These are phyloP conservation scores for Accipiter superciliosus DNA, from an alignment of 2,797 vertebrate species.

Conservation along the genomic window DNA sequence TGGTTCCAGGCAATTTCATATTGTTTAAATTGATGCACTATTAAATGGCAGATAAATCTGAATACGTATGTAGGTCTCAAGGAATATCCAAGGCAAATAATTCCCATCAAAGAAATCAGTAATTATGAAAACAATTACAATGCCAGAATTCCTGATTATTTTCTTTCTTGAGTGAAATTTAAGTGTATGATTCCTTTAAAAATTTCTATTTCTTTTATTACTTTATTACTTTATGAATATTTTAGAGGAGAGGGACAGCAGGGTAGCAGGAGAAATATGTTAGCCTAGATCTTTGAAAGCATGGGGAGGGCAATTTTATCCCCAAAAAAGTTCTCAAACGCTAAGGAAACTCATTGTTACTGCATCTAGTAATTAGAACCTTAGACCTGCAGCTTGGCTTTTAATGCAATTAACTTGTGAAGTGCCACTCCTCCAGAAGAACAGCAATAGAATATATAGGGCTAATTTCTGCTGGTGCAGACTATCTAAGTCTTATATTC, in stretches of 20 bases:
- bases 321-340: neutral
- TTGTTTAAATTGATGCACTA: neutral
- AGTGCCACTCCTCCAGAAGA: neutral
- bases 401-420: neutral
- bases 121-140: neutral
- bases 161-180: neutral
- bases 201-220: neutral
- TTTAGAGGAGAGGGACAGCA: neutral
- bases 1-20: neutral
- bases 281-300: neutral
- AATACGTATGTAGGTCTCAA: neutral
- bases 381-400: neutral
- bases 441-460: neutral
- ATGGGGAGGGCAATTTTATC: neutral
- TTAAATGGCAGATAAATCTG: neutral
- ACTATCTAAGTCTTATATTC: neutral
- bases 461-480: neutral
- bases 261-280: neutral
- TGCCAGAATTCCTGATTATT: neutral
- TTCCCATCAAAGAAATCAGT: neutral
- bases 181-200: neutral
- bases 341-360: neutral
- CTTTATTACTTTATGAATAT: neutral
- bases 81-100: neutral
- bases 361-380: neutral